phyloP scores from a whole-genome alignment of 2,888 invertebrate genomes.

The Pristionchus entomophagus region DNA sequence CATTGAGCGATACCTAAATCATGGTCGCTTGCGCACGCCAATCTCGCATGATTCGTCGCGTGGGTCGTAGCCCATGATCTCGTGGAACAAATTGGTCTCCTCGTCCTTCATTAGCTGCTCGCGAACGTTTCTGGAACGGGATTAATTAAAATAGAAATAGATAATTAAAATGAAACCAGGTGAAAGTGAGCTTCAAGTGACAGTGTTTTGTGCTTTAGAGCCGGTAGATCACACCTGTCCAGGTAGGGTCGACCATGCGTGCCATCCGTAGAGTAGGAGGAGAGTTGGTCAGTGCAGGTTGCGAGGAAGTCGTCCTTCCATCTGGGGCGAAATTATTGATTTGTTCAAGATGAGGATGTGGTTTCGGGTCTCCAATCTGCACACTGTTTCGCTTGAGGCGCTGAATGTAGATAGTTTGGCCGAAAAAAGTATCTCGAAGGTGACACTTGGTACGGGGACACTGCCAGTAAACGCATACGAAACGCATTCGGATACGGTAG shows the following conservation, averaged over 20 bases:
- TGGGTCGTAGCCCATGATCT: conserved; percentile 40
- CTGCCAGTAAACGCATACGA: no score
- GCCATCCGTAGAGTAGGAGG: conserved; percentile 61
- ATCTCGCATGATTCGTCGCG: conserved; percentile 16
- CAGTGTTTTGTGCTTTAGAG: no score
- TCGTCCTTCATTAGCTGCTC: conserved; percentile 42
- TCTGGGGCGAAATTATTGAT: not conserved
- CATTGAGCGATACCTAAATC: not conserved
- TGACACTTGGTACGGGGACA: no score
- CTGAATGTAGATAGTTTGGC: no score
- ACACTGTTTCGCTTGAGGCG: no score
- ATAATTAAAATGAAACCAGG: no score
- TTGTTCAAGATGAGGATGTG: not conserved
- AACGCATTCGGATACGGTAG: no score
- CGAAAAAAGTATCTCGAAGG: no score
- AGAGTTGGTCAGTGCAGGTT: conserved; percentile 49
- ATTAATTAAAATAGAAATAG: not conserved
- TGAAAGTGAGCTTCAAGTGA: no score
- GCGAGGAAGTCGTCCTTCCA: conserved; percentile 24
- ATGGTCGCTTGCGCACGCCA: conserved; percentile 8
- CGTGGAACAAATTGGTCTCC: conserved; percentile 30
- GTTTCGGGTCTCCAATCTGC: no score
- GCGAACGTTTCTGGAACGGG: not conserved
- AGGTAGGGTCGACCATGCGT: conserved; percentile 65
- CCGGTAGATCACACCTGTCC: conserved; percentile 59